Base-by-base conservation (phyloP, 2,797 vertebrate genomes). In the Protonibea diacanthus region DNA sequence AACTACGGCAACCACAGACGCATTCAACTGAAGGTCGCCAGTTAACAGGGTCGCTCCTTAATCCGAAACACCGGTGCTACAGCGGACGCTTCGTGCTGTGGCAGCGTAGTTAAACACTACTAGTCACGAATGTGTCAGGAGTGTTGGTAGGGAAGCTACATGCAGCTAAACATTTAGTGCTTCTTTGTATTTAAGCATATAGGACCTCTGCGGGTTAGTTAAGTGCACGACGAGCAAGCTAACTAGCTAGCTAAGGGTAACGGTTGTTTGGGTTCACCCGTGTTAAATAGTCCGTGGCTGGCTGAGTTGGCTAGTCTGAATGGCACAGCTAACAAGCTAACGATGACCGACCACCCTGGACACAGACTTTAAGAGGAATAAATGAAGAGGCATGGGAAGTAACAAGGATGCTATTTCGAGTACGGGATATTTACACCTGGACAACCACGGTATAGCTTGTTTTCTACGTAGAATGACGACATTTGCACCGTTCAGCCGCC, bases 241-340 rank as follows among this genome's bases (percentile, higher is more conserved):
- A 80, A 64, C 67, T 17, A n/a, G 88, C 86, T 74, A 79, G 68
- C 84, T 15, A 20, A 51, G 0, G 55, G 45, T 63, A 13, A 72
- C 56, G 49, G 58, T 53, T 18, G 47, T 78, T 47, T 0, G 42
- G 69, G 40, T 78, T 66, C 25, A 40, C 62, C 57, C 75, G 65
- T 75, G 84, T 80, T 45, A 29, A 62, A 49, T 17, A 49, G 56
- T 76, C 71, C 58, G 71, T 91, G 79, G 86, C 88, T 87, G 78
- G 76, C 33, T 55, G 72, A 67, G 57, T 51, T 61, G 55, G 66
- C 78, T 64, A 51, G 57, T 81, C 47, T 80, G 61, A 76, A 64
- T 73, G 44, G 49, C 80, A 57, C 63, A 45, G 80, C 81, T 72
- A 60, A 68, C 72, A 25, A 57, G 80, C 83, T 80, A 79, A 81